Evolutionary conservation across 2,113 vertebrate species (phyloP), one percentile per base, ranked within the genome.

Genomic region (Grammomys dolichurus): DNA sequence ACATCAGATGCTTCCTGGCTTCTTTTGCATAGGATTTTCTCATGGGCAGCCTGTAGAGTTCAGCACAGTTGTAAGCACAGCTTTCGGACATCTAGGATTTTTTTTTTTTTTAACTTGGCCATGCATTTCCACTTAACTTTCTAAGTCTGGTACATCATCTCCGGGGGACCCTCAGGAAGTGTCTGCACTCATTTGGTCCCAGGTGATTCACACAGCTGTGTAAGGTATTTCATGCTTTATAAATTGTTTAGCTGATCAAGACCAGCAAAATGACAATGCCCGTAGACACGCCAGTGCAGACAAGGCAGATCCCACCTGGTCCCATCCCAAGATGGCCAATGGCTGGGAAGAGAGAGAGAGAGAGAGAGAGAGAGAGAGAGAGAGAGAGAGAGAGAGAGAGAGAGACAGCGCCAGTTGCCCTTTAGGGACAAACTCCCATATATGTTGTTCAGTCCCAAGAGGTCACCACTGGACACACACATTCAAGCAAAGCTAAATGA

Each of bases 201-300:
- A 8, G 40, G 2, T 75, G 26, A 54, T 33, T 85, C 33, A 24
- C 24, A 14, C 40, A 19, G 36, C 28, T 80, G 26, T 43, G 75
- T 87, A 72, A 94, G 56, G 48, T 40, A 26, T 20, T 82, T 94
- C 19, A 43, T 87, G 58, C 84, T 85, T 90, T 76, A 36, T 70
- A 88, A 93, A 46, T 56, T 51, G 24, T n/a, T 58, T 58, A 40
- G 5, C 80, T 40, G 80, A 58, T 24, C 11, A 12, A 81, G 78
- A 58, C 33, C 54, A 40, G 20, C 36, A 82, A 36, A 80, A 40
- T 40, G 80, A 4, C 80, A 56, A 54, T 31, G 48, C 14, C 14
- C 19, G 7, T 19, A 51, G 76, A 51, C 28, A 22, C 51, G 48
- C 20, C 36, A 40, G 7, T 60, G 56, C n/a, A 60, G 80, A 40